These are phyloP conservation scores for Acrossocheilus fasciatus DNA, from an alignment of 2,797 vertebrate species.

Conservation along the genomic window DNA sequence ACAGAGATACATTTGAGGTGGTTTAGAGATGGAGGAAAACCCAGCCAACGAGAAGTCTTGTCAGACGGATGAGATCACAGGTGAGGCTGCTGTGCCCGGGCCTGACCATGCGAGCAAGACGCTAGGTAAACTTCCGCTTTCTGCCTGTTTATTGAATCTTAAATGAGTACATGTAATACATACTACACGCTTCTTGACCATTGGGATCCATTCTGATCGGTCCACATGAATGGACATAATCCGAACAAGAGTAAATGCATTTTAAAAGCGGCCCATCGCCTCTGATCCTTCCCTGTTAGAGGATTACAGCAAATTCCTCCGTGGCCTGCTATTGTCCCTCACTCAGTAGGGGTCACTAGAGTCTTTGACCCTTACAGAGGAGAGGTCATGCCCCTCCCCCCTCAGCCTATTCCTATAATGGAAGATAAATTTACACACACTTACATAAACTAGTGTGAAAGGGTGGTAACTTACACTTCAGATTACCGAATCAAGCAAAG, in stretches of 20 bases:
- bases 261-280: background rate
- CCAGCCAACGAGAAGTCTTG: constrained; percentile 58
- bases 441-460: constrained; percentile 2
- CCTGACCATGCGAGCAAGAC: constrained; percentile 31
- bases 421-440: background rate
- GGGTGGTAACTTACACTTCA: background rate
- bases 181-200: background rate
- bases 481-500: background rate
- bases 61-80: constrained; percentile 48
- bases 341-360: constrained; percentile 23
- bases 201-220: background rate
- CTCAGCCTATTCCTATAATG: background rate
- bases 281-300: constrained; percentile 20
- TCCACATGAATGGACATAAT: background rate
- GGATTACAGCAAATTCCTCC: constrained; percentile 48
- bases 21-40: constrained; percentile 35
- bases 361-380: constrained; percentile 39
- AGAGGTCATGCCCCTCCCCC: constrained; percentile 17
- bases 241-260: background rate
- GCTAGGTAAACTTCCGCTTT: background rate
- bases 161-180: background rate
- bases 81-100: constrained; percentile 12
- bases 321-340: constrained; percentile 1
- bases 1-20: background rate
- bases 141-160: background rate